phyloP scores from a whole-genome alignment of 2,888 invertebrate species.

The Lepas anatifera region DNA sequence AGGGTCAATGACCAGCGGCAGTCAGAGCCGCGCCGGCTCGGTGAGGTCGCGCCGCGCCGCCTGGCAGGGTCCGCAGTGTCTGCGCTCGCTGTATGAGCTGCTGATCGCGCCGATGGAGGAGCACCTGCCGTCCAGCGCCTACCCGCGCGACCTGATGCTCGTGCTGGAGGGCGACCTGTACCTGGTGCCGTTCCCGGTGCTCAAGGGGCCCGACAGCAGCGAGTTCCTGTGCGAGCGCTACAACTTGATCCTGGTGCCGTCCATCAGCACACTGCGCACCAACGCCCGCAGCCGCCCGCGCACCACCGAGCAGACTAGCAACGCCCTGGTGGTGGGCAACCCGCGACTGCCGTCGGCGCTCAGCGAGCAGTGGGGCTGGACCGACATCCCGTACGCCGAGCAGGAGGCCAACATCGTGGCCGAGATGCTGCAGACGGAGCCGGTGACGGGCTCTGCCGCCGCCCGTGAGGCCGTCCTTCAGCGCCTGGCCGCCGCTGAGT shows the following conservation, averaged over 20 bases:
- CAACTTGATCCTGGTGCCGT: constrained; percentile 74
- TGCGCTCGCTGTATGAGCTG: constrained; percentile 72
- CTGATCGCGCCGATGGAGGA: constrained; percentile 86
- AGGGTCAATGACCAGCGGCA: constrained; percentile 27
- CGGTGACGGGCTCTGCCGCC: constrained; percentile 42
- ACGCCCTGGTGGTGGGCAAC: constrained; percentile 62
- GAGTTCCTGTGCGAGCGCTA: constrained; percentile 78
- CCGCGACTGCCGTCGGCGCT: constrained; percentile 58
- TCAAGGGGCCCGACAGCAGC: constrained; percentile 41
- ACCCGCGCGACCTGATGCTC: constrained; percentile 48
- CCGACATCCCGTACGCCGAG: constrained; percentile 73
- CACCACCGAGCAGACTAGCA: constrained; percentile 26
- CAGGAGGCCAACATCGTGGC: constrained; percentile 86
- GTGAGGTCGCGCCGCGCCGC: constrained; percentile 44
- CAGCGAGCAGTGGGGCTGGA: constrained; percentile 72
- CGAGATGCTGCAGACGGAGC: constrained; percentile 64
- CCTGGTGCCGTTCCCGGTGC: constrained; percentile 81
- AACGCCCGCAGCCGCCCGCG: constrained; percentile 26
- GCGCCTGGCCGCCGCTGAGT: constrained; percentile 67
- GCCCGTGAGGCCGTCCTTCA: constrained; percentile 75
- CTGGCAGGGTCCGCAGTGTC: constrained; percentile 79
- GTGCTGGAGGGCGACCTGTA: constrained; percentile 83
- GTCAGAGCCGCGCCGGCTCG: constrained; percentile 41
- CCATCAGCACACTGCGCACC: constrained; percentile 53
- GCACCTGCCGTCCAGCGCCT: constrained; percentile 46